Base-by-base conservation (phyloP, 2,888 invertebrate species). In the Clostera curtula region DNA sequence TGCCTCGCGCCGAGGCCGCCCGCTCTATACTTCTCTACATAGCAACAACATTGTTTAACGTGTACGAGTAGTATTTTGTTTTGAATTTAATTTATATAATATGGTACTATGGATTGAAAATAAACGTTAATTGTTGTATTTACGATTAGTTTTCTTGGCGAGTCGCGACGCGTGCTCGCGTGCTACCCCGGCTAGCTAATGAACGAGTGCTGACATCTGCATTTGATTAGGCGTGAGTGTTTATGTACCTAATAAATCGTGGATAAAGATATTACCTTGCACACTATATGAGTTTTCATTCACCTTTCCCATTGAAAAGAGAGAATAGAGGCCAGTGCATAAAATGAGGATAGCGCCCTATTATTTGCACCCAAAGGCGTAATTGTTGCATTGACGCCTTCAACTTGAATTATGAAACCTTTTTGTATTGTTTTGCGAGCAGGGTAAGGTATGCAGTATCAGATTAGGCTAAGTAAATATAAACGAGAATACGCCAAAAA, bases 91-190 rank as follows among this genome's bases (percentile, higher is more conserved):
- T 74, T 74, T 73, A 75, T 75, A 49, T 49, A 15, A 23, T 20
- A 76, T 75, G 79, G 79, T 82, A 76, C 77, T 76, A 70, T 79
- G 80, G 75, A 80, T 76, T 80, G 72, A 80, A 58, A 80, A 80
- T 82, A 80, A 80, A 82, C 63, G 75, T 79, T 79, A 72, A 72
- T 72, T 80, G 77, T 79, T 80, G 79, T 80, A 80, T 67, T 66
- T 69, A 68, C 57, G 56, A 49, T 64, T 64, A 62, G 63, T 74
- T 70, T 70, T 72, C 59, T 64, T 62, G 36, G 40, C 31, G 32
- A 30, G 29, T 29, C 29, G 41, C 38, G 34, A 10, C 22, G 31
- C 29, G 24, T 23, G 26, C 33, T 24, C 19, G 27, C 31, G 23
- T n/a, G n/a, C n/a, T n/a, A n/a, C 10, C 12, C 15, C 27, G 43